These are phyloP conservation scores for Cacoxenus indagator DNA, from an alignment of 2,888 invertebrate species.

Conservation along the genomic window DNA sequence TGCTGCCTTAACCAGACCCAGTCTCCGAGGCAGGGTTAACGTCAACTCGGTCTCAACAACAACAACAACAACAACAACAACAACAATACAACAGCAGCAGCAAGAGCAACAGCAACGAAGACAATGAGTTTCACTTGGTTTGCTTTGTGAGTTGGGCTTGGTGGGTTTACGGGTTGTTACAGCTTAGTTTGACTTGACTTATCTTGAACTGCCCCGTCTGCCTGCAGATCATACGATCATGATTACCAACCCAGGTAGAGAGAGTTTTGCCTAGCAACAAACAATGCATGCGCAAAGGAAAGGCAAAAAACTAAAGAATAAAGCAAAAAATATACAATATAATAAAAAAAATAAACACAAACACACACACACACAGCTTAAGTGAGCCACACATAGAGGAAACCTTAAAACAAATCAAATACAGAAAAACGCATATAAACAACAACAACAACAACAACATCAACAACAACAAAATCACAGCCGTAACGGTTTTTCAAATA, in stretches of 20 bases:
- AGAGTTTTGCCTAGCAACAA: conserved; percentile 12
- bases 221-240: conserved; percentile 7
- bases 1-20: not conserved
- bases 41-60: no score
- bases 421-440: conserved; percentile 14
- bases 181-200: conserved; percentile 2
- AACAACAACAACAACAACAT: not conserved
- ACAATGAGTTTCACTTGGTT: conserved; percentile 17
- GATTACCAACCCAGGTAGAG: not conserved
- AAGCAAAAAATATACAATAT: not conserved
- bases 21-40: no score
- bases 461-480: conserved; percentile 33
- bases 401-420: conserved; percentile 32
- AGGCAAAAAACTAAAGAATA: not conserved
- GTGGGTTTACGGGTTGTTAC: not conserved
- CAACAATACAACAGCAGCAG: not conserved
- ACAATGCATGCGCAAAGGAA: not conserved
- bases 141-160: not conserved
- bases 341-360: not conserved
- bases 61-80: not conserved
- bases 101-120: not conserved
- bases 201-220: not conserved
- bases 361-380: not conserved
- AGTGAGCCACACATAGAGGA: conserved; percentile 29
- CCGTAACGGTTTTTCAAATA: conserved; percentile 57